A percentile compares a stretch with the other conserved stretches of the same genome.
These are phyloP conservation scores for Dendrolimus pini DNA, from an alignment of 2,888 invertebrate genomes.

Conservation along the genomic window DNA sequence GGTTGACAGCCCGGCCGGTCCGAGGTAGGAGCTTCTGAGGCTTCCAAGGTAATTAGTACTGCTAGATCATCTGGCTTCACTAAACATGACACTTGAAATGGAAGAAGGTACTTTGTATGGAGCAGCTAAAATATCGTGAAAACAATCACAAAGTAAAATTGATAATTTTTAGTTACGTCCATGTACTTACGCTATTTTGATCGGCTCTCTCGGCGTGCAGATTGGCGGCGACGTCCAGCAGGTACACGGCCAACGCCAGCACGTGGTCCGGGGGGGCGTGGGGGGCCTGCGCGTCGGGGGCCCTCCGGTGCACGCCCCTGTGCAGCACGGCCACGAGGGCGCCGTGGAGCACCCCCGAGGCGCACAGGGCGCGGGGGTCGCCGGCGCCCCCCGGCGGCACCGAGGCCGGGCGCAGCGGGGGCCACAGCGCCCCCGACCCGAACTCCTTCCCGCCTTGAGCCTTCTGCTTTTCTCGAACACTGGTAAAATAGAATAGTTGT, in stretches of 20 bases:
- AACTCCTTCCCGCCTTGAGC: constrained; percentile 17
- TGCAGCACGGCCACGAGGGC: constrained; percentile 89
- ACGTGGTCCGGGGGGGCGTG: constrained; percentile 87
- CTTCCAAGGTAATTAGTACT: too few species aligned
- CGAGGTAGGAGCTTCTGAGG: too few species aligned
- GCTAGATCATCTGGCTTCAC: too few species aligned
- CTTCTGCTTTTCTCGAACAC: constrained; percentile 59
- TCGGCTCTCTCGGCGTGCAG: constrained; percentile 40
- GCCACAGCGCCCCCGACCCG: constrained; percentile 47
- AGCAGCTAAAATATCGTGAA: too few species aligned
- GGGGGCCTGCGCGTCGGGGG: constrained; percentile 78
- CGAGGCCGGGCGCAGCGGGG: constrained; percentile 45
- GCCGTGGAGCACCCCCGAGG: constrained; percentile 60
- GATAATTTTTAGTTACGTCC: too few species aligned
- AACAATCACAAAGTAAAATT: too few species aligned
- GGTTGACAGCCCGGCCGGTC: too few species aligned
- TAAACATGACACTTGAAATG: too few species aligned
- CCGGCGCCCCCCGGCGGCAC: constrained; percentile 27
- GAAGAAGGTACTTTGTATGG: too few species aligned
- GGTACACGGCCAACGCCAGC: constrained; percentile 89
- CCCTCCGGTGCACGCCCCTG: constrained; percentile 86
- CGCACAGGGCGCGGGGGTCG: constrained; percentile 56
- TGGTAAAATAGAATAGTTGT: background rate
- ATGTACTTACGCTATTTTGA: background rate
- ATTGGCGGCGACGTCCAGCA: constrained; percentile 89